phyloP scores from a whole-genome alignment of 2,113 vertebrate genomes.

The Colistium nudipinnis region DNA sequence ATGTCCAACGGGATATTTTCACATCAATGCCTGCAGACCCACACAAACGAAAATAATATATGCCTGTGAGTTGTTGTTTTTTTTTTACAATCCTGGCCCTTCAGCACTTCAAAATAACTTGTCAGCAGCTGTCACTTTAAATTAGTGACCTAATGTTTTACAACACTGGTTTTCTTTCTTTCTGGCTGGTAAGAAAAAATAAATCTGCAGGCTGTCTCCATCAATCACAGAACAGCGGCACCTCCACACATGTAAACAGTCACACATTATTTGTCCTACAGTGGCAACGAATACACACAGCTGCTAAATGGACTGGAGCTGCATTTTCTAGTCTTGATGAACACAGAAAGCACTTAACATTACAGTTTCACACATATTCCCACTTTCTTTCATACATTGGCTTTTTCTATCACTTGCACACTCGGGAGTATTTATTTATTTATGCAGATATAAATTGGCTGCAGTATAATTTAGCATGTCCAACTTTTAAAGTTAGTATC shows the following conservation, averaged over 20 bases:
- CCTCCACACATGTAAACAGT: conserved; percentile 20
- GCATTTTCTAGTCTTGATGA: too few species aligned
- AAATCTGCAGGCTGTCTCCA: conserved; percentile 70
- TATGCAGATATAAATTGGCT: conserved; percentile 18
- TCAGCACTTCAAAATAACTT: conserved; percentile 72
- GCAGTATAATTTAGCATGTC: conserved; percentile 30
- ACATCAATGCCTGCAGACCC: conserved; percentile 42
- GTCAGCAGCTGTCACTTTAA: conserved; percentile 73
- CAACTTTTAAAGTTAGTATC: conserved; percentile 3
- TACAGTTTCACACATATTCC: too few species aligned
- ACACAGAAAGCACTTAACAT: too few species aligned
- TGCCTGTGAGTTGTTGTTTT: conserved; percentile 40
- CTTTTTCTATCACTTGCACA: too few species aligned
- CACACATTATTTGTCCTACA: conserved; percentile 43
- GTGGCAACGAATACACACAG: conserved; percentile 10
- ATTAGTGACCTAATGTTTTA: conserved; percentile 62
- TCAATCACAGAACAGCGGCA: conserved; percentile 53
- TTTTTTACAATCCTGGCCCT: conserved; percentile 51
- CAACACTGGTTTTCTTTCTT: conserved; percentile 46
- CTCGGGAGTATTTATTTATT: too few species aligned
- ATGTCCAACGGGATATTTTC: conserved; percentile 49
- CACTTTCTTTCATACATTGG: too few species aligned
- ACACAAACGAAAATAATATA: conserved; percentile 54
- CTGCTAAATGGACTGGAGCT: neutral
- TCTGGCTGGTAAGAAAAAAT: conserved; percentile 61